Base-by-base conservation (phyloP, 2,113 vertebrate species). In the Penelope pileata region DNA sequence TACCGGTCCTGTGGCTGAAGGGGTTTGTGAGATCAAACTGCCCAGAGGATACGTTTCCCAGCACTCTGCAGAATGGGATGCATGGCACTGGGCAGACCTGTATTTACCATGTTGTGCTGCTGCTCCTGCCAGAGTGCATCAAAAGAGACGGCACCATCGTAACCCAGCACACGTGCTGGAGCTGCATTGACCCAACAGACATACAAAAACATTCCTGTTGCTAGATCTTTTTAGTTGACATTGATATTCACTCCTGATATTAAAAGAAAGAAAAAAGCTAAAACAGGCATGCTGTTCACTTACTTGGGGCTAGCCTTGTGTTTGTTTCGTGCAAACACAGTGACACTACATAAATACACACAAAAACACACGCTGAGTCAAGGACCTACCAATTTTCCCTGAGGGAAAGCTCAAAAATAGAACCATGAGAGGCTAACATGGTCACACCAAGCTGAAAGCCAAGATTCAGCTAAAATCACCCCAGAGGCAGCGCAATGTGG, bases 61-160 rank as follows among this genome's bases (percentile, higher is more conserved):
- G 66, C 47, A 50, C 30, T 74, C 85, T 88, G 24, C 2, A 69
- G 78, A 60, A 66, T 16, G 8, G 16, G 38, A 40, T 29, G 16
- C 16, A 40, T 13, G 17, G 26, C 32, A 58, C 6, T 45, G 4
- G 4, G 21, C 0, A 0, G 45, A 5, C 36, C 24, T 0, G 1
- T 10, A 30, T 3, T 7, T 58, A 32, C 14, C 18, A 2, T 0
- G 0, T 15, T 0, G 0, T 18, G 45, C 38, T 75, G 56, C 56
- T 67, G 23, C 42, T 85, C 32, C 64, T 4, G 1, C 27, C 27
- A n/a, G 64, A n/a, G 42, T 26, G 7, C 32, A 43, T 51, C 0
- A 0, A 36, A 32, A 72, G 27, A 76, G 17, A 10, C 54, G 18
- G 9, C 4, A 21, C 19, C 24, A 72, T 84, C 73, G 10, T 63